Evolutionary conservation across 2,888 invertebrate genomes (phyloP), one percentile per base, ranked within the genome.

Genomic region (Aleiodes testaceus): DNA sequence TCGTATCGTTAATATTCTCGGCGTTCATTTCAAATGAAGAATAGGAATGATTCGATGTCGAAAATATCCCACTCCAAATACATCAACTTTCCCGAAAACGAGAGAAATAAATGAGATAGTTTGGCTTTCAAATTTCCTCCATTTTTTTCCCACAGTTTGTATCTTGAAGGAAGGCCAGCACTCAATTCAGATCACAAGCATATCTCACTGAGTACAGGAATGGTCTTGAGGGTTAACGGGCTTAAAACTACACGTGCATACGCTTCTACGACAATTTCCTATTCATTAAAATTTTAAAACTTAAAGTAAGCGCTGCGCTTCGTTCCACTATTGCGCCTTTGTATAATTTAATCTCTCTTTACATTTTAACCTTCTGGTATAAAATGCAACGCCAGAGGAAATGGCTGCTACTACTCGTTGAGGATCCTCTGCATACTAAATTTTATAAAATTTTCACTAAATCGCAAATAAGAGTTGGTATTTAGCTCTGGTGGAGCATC

Each of bases 251-350:
- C 36, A 36, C 52, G 47, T 26, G 74, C 76, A 75, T 75, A 75
- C 74, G 74, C 78, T 78, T 75, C 78, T 73, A 75, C 74, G 74
- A 75, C 73, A 75, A 75, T 75, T 55, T 75, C 69, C 65, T 73
- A 70, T 75, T 78, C 75, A 78, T 77, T 75, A 75, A 75, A 78
- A 77, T 78, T 74, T 77, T 72, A 74, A 77, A 73, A 14, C 11
- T 73, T 63, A 75, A 73, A 18, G 36, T 70, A 59, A 45, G 55
- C 53, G 14, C 44, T 55, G 45, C 64, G 61, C 42, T 44, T 69
- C 63, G 44, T 26, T 53, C 49, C 68, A 64, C 63, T 14, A 50
- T 68, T 66, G 73, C 72, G 63, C 72, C 73, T 73, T 36, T 73
- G 73, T 73, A 71, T 74, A 77, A 77, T 75, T 75, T 74, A 76